phyloP scores from a whole-genome alignment of 2,113 vertebrate species.

The Zosterops pallidus region DNA sequence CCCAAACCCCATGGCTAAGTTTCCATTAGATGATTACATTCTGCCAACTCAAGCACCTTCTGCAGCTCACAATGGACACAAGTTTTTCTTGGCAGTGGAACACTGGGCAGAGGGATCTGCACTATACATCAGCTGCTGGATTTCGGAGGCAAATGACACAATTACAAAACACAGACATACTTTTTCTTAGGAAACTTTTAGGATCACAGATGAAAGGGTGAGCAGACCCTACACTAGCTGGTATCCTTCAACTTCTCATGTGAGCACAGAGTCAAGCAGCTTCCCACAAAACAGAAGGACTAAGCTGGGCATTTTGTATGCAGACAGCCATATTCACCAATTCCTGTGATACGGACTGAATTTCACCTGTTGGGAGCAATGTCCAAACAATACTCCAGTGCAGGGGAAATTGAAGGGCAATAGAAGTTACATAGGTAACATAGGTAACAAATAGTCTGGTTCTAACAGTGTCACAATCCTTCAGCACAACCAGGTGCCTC shows the following conservation, averaged over 20 bases:
- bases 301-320: neutral
- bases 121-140: neutral
- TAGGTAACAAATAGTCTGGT: neutral
- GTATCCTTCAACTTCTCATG: neutral
- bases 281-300: neutral
- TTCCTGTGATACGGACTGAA: neutral
- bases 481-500: neutral
- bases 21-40: neutral
- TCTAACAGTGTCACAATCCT: neutral
- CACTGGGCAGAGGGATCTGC: neutral
- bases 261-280: neutral
- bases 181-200: neutral
- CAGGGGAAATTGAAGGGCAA: neutral
- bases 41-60: neutral
- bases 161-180: neutral
- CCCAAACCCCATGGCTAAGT: neutral
- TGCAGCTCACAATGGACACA: neutral
- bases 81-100: neutral
- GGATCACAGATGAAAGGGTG: neutral
- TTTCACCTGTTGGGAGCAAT: neutral
- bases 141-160: neutral
- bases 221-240: neutral
- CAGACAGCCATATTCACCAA: neutral
- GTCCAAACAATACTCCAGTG: neutral
- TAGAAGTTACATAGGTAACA: neutral